Evolutionary conservation across 2,113 vertebrate species (phyloP), one percentile per base, ranked within the genome.

Genomic region (Prunella fulvescens): DNA sequence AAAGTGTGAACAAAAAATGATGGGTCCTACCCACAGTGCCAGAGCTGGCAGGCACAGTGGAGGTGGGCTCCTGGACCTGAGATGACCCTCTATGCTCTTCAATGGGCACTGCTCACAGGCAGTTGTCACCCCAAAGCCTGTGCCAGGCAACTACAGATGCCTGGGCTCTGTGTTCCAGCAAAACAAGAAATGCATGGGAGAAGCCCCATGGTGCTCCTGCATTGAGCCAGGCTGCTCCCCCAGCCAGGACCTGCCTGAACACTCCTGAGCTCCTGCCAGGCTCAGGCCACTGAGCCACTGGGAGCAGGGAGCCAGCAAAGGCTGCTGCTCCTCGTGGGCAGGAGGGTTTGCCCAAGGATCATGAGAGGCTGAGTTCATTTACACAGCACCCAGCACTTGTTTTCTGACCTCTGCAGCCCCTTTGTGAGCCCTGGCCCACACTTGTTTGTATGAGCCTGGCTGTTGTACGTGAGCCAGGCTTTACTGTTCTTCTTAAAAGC

Each of bases 71-170:
- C 58, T 47, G 48, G 23, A 3, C 35, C 9, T 17, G 58, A 39
- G 18, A 2, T 14, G 26, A 45, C 24, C 35, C 39, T 3, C 24
- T 4, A 1, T 0, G 5, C 26, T 50, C 72, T 51, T 35, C 51
- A 5, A 0, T 8, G 5, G 3, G 23, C n/a, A 9, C 17, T 69
- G 74, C 45, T 53, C 13, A 25, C 3, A 19, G 0, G 3, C 26
- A 20, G 11, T 1, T n/a, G 19, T 13, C 60, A 37, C 53, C 47
- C n/a, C 24, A 40, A 37, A 73, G 48, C n/a, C 72, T 39, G 39
- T 42, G 58, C 29, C 50, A n/a, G 17, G 35, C 61, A 83, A 40
- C 42, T 40, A 4, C 26, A 18, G 24, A 1, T 29, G 40, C 54
- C 40, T 26, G 44, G 40, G 58, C 3, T 3, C 3, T 6, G 18